Conservation (phyloP, 2,113 vertebrate genomes). For the Ondatra zibethicus region DNA sequence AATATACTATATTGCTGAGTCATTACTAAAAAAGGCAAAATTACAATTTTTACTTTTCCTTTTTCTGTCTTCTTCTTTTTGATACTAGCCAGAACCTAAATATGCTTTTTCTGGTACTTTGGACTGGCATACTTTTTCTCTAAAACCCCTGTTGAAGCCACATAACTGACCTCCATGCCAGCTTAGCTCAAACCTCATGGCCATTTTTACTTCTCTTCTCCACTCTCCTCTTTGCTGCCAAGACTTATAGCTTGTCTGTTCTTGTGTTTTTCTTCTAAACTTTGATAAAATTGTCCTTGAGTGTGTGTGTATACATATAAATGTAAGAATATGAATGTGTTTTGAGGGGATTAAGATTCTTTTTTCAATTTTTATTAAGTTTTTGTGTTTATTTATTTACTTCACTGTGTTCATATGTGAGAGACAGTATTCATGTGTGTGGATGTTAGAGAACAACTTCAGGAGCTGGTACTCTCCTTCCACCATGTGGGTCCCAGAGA, state of each 20-base stretch:
- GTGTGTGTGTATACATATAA: not conserved
- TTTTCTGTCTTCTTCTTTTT: not conserved
- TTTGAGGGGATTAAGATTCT: not conserved
- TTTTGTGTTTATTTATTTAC: not conserved
- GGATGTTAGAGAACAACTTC: not conserved
- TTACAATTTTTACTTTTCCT: not conserved
- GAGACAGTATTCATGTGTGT: not conserved
- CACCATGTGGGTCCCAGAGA: not conserved
- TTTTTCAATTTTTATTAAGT: not conserved
- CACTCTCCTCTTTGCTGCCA: not conserved
- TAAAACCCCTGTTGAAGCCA: not conserved
- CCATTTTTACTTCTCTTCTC: not conserved
- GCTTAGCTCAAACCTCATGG: not conserved
- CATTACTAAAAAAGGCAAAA: not conserved
- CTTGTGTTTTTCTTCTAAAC: not conserved
- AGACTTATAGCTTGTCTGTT: not conserved
- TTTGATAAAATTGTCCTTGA: not conserved
- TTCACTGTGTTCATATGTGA: not conserved
- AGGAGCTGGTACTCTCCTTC: not conserved
- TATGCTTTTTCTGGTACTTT: not conserved
- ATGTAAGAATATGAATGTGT: not conserved
- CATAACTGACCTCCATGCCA: not conserved
- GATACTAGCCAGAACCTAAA: not conserved
- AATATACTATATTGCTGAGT: not conserved
- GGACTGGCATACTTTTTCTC: not conserved